These are phyloP conservation scores for Achlya flavicornis DNA, from an alignment of 2,888 invertebrate species.

Conservation along the genomic window DNA sequence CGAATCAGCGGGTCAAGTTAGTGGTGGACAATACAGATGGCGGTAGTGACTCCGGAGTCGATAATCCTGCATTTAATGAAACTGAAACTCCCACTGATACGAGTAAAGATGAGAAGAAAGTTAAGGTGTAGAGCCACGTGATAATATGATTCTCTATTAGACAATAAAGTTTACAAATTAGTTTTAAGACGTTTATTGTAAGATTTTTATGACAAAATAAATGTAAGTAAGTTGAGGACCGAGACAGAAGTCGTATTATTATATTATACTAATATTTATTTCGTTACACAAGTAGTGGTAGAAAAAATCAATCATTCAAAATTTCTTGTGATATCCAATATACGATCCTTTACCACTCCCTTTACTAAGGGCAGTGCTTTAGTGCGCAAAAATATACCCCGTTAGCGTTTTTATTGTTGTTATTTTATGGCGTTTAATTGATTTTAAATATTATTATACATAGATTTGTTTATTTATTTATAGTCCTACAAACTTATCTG, in stretches of 20 bases:
- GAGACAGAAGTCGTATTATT: constrained; percentile 1
- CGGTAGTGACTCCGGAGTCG: constrained; percentile 76
- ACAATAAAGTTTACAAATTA: constrained; percentile 36
- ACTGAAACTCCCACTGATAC: constrained; percentile 52
- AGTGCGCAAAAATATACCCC: no score
- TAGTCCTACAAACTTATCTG: no score
- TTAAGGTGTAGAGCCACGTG: constrained; percentile 33
- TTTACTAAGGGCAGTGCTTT: no score
- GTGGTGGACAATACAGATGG: constrained; percentile 68
- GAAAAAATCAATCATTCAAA: no score
- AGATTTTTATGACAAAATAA: constrained; percentile 19
- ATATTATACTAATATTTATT: no score
- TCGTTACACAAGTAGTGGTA: no score
- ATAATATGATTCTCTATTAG: constrained; percentile 32
- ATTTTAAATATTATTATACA: no score
- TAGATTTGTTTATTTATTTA: no score
- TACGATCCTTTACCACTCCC: no score
- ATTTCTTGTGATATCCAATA: no score
- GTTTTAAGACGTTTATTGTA: constrained; percentile 19
- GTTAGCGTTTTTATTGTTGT: no score
- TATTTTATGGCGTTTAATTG: no score
- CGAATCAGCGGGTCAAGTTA: constrained; percentile 46
- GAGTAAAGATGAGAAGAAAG: constrained; percentile 53
- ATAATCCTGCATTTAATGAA: constrained; percentile 73
- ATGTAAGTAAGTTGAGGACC: constrained; percentile 21